Conservation (phyloP, 35 echinoderm and acorn worm genomes). For the Anneissia japonica region DNA sequence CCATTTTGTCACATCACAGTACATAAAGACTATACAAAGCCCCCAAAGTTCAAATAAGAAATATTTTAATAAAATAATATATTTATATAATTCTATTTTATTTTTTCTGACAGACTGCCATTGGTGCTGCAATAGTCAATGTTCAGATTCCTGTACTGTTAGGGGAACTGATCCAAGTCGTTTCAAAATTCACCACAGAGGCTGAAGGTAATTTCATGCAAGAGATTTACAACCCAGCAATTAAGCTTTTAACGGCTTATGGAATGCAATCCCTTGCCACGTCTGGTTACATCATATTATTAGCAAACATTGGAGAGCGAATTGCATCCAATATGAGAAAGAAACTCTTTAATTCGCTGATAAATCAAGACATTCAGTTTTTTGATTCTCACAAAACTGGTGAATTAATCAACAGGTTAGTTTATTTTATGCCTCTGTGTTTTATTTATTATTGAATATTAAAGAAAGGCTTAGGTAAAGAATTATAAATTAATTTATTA, state of each 20-base stretch:
- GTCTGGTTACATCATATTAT: neutral
- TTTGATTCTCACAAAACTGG: conserved; percentile 85
- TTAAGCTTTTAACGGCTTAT: conserved; percentile 60
- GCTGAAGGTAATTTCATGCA: conserved; percentile 57
- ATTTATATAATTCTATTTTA: neutral
- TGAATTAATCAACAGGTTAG: conserved; percentile 88
- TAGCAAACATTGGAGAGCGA: conserved; percentile 45
- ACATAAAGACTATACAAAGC: no score
- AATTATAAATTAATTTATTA: no score
- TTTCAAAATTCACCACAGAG: conserved; percentile 70
- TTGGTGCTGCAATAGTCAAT: conserved; percentile 80
- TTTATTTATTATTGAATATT: neutral
- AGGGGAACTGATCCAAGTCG: conserved; percentile 79
- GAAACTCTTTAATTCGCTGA: conserved; percentile 62
- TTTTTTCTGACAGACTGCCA: conserved; percentile 62
- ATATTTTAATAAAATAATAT: no score
- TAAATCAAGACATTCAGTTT: conserved; percentile 90
- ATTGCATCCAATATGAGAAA: conserved; percentile 64
- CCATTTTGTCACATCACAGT: no score
- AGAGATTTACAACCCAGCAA: conserved; percentile 63
- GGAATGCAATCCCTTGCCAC: conserved; percentile 49
- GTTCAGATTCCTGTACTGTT: conserved; percentile 85
- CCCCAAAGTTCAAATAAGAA: no score
- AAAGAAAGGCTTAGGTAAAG: no score
- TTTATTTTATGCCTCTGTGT: neutral